Percentiles rank a stretch among this genome's conserved stretches.
These are phyloP conservation scores for Thymelicus acteon DNA, from an alignment of 2,888 invertebrate species.

Conservation along the genomic window DNA sequence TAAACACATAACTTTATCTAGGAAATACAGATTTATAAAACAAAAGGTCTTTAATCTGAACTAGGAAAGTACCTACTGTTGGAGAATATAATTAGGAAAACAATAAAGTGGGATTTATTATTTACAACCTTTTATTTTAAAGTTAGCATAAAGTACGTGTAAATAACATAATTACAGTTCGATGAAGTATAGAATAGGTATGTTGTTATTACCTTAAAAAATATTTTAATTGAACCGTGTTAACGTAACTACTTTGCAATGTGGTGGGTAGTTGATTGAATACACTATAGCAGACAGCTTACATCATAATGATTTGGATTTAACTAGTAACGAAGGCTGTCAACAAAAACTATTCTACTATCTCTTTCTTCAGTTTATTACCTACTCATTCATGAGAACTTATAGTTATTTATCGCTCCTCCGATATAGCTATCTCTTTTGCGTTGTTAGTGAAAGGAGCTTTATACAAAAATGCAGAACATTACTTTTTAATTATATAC, in stretches of 20 bases:
- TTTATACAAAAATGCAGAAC: constrained; percentile 34
- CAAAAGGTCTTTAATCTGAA: too few species aligned
- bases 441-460: constrained; percentile 43
- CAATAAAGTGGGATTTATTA: too few species aligned
- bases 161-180: too few species aligned
- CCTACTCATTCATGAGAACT: constrained; percentile 42
- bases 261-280: constrained; percentile 1
- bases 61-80: too few species aligned
- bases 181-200: too few species aligned
- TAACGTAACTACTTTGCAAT: not conserved
- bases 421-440: constrained; percentile 40
- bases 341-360: constrained; percentile 31
- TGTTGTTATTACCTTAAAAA: not conserved
- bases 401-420: constrained; percentile 23
- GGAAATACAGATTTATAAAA: too few species aligned
- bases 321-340: constrained; percentile 42
- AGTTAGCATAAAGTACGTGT: too few species aligned
- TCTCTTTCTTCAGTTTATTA: constrained; percentile 41
- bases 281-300: constrained; percentile 1
- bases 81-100: too few species aligned
- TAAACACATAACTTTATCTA: too few species aligned
- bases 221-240: not conserved
- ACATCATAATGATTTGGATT: constrained; percentile 24
- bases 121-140: too few species aligned
- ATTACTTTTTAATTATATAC: constrained; percentile 23